Conservation (phyloP, 2,888 invertebrate species). For the Unio pictorum region DNA sequence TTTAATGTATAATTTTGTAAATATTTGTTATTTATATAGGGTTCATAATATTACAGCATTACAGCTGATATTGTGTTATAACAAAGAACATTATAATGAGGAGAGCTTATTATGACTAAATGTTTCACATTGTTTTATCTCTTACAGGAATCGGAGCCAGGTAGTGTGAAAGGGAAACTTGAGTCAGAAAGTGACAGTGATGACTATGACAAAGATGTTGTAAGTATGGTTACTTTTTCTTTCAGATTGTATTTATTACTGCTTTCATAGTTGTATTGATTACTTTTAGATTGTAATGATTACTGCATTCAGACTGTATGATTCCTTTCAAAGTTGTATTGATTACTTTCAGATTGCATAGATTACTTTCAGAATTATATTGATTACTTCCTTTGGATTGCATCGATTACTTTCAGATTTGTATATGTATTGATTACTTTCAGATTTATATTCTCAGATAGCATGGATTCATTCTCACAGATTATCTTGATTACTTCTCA, state of each 20-base stretch:
- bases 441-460: too few species aligned
- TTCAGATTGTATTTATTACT: too few species aligned
- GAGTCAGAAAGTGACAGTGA: constrained; percentile 58
- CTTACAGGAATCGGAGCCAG: constrained; percentile 57
- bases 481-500: neutral
- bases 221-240: constrained; percentile 33
- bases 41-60: too few species aligned
- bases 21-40: too few species aligned
- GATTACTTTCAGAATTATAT: too few species aligned
- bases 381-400: too few species aligned
- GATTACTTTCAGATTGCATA: too few species aligned
- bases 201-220: constrained; percentile 67
- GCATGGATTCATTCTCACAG: too few species aligned
- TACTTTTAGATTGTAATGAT: too few species aligned
- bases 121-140: constrained; percentile 1
- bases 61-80: neutral
- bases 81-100: neutral
- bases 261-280: neutral
- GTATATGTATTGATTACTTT: too few species aligned
- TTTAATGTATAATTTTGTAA: too few species aligned
- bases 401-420: too few species aligned
- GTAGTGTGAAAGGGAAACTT: constrained; percentile 26
- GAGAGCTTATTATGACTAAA: neutral
- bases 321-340: neutral
- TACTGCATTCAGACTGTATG: neutral